Conservation (phyloP, 1,140 invertebrate species). For the Branchinecta lynchi region DNA sequence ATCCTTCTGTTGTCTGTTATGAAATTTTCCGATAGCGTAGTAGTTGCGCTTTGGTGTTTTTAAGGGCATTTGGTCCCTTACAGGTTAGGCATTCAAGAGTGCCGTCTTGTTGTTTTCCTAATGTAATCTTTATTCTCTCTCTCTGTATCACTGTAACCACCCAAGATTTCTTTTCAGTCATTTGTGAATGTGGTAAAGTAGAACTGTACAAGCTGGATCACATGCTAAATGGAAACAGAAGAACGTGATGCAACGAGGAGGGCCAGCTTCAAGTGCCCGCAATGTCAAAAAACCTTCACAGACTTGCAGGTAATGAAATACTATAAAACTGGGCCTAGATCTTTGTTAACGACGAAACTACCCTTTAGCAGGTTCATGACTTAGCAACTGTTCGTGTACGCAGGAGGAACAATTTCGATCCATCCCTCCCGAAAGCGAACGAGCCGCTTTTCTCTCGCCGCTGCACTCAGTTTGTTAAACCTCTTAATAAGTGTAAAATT, state of each 20-base stretch:
- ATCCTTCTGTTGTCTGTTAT: too few relatives aligned
- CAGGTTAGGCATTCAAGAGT: neutral
- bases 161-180: constrained; percentile 39
- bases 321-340: too few relatives aligned
- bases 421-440: too few relatives aligned
- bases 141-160: neutral
- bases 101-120: neutral
- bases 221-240: constrained; percentile 84
- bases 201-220: constrained; percentile 90
- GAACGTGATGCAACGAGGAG: constrained; percentile 84
- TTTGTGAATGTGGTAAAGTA: constrained; percentile 96
- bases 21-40: too few relatives aligned
- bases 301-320: constrained; percentile 33
- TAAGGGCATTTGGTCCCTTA: neutral
- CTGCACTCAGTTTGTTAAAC: too few relatives aligned
- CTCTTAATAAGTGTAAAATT: too few relatives aligned
- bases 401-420: too few relatives aligned
- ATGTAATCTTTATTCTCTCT: neutral
- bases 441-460: too few relatives aligned
- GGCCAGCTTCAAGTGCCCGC: constrained; percentile 76
- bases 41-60: neutral
- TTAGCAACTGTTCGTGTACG: too few relatives aligned
- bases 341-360: too few relatives aligned
- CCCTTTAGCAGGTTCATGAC: too few relatives aligned
- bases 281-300: constrained; percentile 72